A percentile compares a stretch with the other conserved stretches of the same genome.
Conservation (phyloP, 1,140 invertebrate genomes). For the Eumeta japonica region DNA sequence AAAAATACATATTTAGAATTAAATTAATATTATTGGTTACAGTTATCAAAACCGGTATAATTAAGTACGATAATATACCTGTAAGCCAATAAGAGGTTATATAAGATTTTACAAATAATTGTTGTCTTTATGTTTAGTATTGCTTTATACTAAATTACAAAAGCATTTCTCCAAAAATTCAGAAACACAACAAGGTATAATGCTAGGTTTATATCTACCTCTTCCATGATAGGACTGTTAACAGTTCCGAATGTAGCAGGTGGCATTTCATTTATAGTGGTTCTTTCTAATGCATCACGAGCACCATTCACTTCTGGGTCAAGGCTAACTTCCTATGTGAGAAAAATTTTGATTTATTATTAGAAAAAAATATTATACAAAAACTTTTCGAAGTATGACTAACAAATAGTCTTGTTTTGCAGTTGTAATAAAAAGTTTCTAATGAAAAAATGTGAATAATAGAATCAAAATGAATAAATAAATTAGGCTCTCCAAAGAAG, state of each 20-base stretch:
- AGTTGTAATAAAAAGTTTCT: too few relatives aligned
- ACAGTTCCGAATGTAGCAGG: conserved; percentile 30
- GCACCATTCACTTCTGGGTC: conserved; percentile 52
- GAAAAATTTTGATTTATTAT: conserved; percentile 7
- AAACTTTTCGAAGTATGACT: conserved; percentile 6
- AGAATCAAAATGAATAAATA: conserved; percentile 3
- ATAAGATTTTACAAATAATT: too few relatives aligned
- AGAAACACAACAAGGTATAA: too few relatives aligned
- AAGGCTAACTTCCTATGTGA: conserved; percentile 39
- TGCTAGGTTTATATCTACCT: conserved; percentile 43
- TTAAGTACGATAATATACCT: too few relatives aligned
- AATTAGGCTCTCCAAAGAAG: conserved; percentile 6
- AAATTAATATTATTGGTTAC: too few relatives aligned
- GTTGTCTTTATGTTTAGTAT: too few relatives aligned
- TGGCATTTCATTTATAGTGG: conserved; percentile 43
- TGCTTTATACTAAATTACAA: too few relatives aligned
- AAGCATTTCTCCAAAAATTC: too few relatives aligned
- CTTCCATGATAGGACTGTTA: conserved; percentile 55
- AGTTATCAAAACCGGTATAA: too few relatives aligned
- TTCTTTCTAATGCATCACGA: conserved; percentile 51
- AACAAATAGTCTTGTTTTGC: too few relatives aligned
- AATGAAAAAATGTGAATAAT: conserved; percentile 1
- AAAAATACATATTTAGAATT: too few relatives aligned
- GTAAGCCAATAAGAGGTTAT: too few relatives aligned
- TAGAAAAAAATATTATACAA: conserved; percentile 8